A percentile compares a stretch with the other conserved stretches of the same genome.
phyloP scores from a whole-genome alignment of 2,888 invertebrate species.

The Polylopha cassiicola region DNA sequence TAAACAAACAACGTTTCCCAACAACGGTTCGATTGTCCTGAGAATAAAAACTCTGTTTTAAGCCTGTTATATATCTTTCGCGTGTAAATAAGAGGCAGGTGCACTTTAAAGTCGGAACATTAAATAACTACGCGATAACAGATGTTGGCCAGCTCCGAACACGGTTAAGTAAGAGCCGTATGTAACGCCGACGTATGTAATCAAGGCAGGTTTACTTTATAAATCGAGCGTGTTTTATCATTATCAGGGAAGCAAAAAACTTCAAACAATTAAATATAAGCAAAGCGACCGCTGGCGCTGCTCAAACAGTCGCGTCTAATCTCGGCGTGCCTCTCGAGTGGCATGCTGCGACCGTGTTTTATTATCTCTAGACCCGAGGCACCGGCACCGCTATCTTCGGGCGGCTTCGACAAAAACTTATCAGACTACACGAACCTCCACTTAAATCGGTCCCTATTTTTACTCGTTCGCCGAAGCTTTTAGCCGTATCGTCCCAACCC shows the following conservation, averaged over 20 bases:
- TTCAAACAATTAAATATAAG: slow-evolving; percentile 45
- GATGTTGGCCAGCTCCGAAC: slow-evolving; percentile 62
- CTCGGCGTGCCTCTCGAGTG: slow-evolving; percentile 55
- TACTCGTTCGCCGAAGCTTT: slow-evolving; percentile 64
- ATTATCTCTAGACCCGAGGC: slow-evolving; percentile 56
- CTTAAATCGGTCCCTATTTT: slow-evolving; percentile 69
- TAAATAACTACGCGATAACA: slow-evolving; percentile 69
- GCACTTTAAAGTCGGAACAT: slow-evolving; percentile 66
- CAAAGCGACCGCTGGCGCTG: slow-evolving; percentile 46
- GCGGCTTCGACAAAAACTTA: slow-evolving; percentile 63
- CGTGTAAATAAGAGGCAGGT: slow-evolving; percentile 64
- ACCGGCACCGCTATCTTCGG: slow-evolving; percentile 61
- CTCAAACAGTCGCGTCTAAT: slow-evolving; percentile 58
- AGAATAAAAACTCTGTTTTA: slow-evolving; percentile 36
- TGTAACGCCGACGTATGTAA: slow-evolving; percentile 16
- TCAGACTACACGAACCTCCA: slow-evolving; percentile 70
- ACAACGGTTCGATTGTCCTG: slow-evolving; percentile 33
- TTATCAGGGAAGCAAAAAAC: slow-evolving; percentile 34
- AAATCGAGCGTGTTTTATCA: slow-evolving; percentile 6
- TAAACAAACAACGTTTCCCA: slow-evolving; percentile 49
- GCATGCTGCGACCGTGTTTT: slow-evolving; percentile 52
- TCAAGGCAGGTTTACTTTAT: slow-evolving; percentile 19
- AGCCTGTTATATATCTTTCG: slow-evolving; percentile 27
- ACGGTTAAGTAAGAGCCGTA: slow-evolving; percentile 50
- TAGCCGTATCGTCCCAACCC: slow-evolving; percentile 65